Evolutionary conservation across 2,888 invertebrate genomes (phyloP).

Genomic region (Notocelia uddmanniana): DNA sequence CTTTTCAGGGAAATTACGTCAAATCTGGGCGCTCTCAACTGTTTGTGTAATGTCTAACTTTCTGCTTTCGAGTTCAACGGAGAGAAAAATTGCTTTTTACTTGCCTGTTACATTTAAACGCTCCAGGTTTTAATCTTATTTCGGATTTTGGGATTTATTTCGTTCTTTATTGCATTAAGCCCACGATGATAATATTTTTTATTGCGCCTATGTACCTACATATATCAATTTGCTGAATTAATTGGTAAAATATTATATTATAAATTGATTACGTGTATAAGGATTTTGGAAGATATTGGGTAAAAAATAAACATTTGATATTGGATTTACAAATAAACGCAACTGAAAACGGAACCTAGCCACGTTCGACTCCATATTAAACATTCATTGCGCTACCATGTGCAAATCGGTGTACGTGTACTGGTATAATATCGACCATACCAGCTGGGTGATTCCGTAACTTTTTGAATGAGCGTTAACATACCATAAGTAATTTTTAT

Average conservation of each 20-base stretch:
- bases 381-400: constrained; percentile 26
- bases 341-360: constrained; percentile 4
- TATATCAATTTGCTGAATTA: not conserved
- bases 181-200: not conserved
- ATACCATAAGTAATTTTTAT: too few relatives aligned
- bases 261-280: too few relatives aligned
- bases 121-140: constrained; percentile 40
- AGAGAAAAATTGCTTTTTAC: constrained; percentile 45
- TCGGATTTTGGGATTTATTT: not conserved
- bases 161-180: not conserved
- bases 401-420: constrained; percentile 18
- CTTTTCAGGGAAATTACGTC: constrained; percentile 44
- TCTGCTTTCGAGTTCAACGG: constrained; percentile 44
- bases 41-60: constrained; percentile 44
- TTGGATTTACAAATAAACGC: not conserved
- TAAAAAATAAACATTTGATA: not conserved
- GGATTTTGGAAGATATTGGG: not conserved
- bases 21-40: constrained; percentile 37
- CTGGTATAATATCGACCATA: constrained; percentile 23
- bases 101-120: constrained; percentile 39
- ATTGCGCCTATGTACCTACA: not conserved
- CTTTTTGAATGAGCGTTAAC: too few relatives aligned
- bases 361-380: constrained; percentile 9
- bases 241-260: too few relatives aligned
- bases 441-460: not conserved